Evolutionary conservation across 2,888 invertebrate genomes (phyloP).

Genomic region (Chorisops tibialis): DNA sequence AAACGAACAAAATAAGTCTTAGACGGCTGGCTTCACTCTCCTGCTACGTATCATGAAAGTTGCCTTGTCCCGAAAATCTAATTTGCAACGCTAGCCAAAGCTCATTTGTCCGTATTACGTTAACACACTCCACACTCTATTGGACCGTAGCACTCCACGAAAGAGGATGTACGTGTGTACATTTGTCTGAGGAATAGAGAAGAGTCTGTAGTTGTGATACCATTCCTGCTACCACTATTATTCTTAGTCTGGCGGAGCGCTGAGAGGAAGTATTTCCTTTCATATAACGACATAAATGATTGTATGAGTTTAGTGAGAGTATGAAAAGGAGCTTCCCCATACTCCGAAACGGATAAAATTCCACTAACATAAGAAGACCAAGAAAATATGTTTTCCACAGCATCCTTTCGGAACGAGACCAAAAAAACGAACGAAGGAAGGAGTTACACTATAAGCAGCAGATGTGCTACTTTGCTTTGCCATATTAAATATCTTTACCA

Average conservation of each 20-base stretch:
- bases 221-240: slow-evolving; percentile 17
- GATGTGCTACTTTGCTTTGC: slow-evolving; percentile 30
- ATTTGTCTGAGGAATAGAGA: slow-evolving; percentile 12
- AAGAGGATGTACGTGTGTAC: slow-evolving; percentile 9
- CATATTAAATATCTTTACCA: slow-evolving; percentile 31
- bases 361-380: slow-evolving; percentile 27
- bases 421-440: not conserved
- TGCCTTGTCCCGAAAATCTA: slow-evolving; percentile 31
- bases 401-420: slow-evolving; percentile 5
- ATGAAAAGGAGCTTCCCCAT: not conserved
- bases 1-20: slow-evolving; percentile 11
- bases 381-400: slow-evolving; percentile 30
- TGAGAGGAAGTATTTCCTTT: slow-evolving; percentile 12
- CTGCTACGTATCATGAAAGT: slow-evolving; percentile 1
- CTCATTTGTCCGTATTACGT: slow-evolving; percentile 36
- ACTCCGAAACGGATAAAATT: slow-evolving; percentile 22
- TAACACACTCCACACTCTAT: slow-evolving; percentile 29
- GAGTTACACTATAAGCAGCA: slow-evolving; percentile 21
- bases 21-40: not conserved
- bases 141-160: not conserved
- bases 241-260: slow-evolving; percentile 18
- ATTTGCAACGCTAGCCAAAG: slow-evolving; percentile 36
- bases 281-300: slow-evolving; percentile 7
- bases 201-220: slow-evolving; percentile 6
- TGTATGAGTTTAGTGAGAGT: not conserved